Percentiles rank a stretch among this genome's conserved stretches.
phyloP scores from a whole-genome alignment of 2,888 invertebrate genomes.

The Notodonta dromedarius region DNA sequence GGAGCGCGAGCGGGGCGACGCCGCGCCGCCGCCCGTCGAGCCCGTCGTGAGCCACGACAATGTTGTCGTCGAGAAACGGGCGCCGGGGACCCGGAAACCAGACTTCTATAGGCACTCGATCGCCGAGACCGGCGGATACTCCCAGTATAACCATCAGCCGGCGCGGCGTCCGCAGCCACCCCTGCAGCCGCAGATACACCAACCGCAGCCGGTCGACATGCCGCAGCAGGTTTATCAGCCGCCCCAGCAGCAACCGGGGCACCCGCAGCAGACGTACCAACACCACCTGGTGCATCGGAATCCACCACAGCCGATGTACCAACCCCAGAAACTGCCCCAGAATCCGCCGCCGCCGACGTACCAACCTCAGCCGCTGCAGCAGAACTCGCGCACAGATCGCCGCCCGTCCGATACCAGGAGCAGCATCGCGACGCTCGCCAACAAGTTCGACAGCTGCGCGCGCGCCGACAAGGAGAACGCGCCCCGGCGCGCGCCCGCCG shows the following conservation, averaged over 20 bases:
- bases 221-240: slow-evolving; percentile 11
- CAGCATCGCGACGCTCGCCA: slow-evolving; percentile 73
- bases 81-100: slow-evolving; percentile 54
- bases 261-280: slow-evolving; percentile 11
- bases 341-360: slow-evolving; percentile 24
- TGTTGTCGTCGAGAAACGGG: slow-evolving; percentile 62
- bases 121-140: slow-evolving; percentile 50
- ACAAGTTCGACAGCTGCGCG: slow-evolving; percentile 66
- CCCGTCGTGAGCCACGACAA: slow-evolving; percentile 40
- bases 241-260: background rate
- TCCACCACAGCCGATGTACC: slow-evolving; percentile 1
- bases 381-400: slow-evolving; percentile 43
- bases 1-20: too few relatives aligned
- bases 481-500: slow-evolving; percentile 37
- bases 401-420: slow-evolving; percentile 63
- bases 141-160: slow-evolving; percentile 18
- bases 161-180: slow-evolving; percentile 9
- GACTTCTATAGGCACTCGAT: slow-evolving; percentile 74
- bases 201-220: slow-evolving; percentile 19
- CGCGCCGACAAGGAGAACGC: slow-evolving; percentile 51
- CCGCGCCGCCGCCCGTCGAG: slow-evolving; percentile 19
- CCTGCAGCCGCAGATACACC: background rate
- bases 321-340: slow-evolving; percentile 21
- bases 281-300: background rate
- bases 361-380: slow-evolving; percentile 31